phyloP scores from a whole-genome alignment of 2,113 vertebrate species.

The Pomatorhinus ruficollis region DNA sequence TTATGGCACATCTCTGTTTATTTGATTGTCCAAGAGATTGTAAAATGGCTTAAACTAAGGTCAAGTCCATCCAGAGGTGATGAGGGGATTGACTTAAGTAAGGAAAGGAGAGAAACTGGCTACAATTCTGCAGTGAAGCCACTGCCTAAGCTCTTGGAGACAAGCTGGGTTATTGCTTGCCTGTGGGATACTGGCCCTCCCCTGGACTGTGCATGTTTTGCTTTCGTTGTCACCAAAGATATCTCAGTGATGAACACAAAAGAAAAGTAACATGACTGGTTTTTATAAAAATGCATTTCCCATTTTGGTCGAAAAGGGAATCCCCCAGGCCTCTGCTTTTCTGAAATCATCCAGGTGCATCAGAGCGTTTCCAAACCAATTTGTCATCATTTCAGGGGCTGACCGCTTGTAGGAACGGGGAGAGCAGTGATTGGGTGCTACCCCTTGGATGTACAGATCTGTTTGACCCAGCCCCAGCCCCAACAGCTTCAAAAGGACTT shows the following conservation, averaged over 20 bases:
- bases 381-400: conserved; percentile 6
- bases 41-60: neutral
- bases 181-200: neutral
- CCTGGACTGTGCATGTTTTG: neutral
- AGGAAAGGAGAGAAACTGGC: neutral
- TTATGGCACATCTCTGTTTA: neutral
- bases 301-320: neutral
- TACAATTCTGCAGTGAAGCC: neutral
- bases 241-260: neutral
- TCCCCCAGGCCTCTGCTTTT: neutral
- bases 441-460: neutral
- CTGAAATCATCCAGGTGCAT: conserved; percentile 28
- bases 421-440: neutral
- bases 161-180: neutral
- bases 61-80: neutral
- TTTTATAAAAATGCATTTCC: neutral
- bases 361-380: conserved; percentile 5
- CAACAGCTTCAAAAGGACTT: neutral
- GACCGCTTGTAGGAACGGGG: neutral
- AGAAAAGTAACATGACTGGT: neutral
- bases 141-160: neutral
- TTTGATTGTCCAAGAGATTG: neutral
- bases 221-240: neutral
- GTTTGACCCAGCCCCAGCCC: neutral
- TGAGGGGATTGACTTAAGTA: fast-evolving